A percentile compares a stretch with the other conserved stretches of the same genome.
These are phyloP conservation scores for Hyposmocoma kahamanoa DNA, from an alignment of 1,140 invertebrate species.

Conservation along the genomic window DNA sequence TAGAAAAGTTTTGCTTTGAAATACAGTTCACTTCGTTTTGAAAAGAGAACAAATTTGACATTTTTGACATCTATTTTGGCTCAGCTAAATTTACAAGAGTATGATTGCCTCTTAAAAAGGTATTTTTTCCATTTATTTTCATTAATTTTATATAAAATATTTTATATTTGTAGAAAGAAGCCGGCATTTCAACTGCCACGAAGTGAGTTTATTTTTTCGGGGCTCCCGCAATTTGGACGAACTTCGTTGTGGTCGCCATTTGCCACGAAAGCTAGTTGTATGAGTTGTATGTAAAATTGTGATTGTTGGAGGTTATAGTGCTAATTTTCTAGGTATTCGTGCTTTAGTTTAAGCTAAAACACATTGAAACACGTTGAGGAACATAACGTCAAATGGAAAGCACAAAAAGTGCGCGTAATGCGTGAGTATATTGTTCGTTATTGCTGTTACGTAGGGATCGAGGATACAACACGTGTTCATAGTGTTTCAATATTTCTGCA, in stretches of 20 bases:
- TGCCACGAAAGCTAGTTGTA: constrained; percentile 46
- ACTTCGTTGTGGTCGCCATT: constrained; percentile 61
- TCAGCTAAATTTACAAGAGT: constrained; percentile 66
- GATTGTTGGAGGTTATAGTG: constrained; percentile 61
- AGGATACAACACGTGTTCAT: constrained; percentile 12
- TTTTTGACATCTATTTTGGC: constrained; percentile 41
- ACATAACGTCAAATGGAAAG: constrained; percentile 18
- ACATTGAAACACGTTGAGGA: constrained; percentile 19
- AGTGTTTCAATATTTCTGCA: constrained; percentile 13
- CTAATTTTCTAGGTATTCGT: constrained; percentile 33
- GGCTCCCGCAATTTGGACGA: constrained; percentile 19
- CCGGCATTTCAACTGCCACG: constrained; percentile 23
- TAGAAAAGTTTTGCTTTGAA: too few relatives aligned
- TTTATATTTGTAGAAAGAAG: constrained; percentile 18
- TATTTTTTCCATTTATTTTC: constrained; percentile 36
- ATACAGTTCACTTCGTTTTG: constrained; percentile 25
- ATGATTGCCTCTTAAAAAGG: constrained; percentile 49
- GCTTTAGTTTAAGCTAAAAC: constrained; percentile 30
- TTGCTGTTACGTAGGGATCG: constrained; percentile 20
- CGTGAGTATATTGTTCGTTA: constrained; percentile 37
- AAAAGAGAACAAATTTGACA: constrained; percentile 14
- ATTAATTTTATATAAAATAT: constrained; percentile 24
- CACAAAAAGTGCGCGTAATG: constrained; percentile 30
- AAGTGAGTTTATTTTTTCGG: constrained; percentile 43
- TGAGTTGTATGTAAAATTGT: constrained; percentile 37